Conservation (phyloP, 2,888 invertebrate genomes). For the Lapara coniferarum region DNA sequence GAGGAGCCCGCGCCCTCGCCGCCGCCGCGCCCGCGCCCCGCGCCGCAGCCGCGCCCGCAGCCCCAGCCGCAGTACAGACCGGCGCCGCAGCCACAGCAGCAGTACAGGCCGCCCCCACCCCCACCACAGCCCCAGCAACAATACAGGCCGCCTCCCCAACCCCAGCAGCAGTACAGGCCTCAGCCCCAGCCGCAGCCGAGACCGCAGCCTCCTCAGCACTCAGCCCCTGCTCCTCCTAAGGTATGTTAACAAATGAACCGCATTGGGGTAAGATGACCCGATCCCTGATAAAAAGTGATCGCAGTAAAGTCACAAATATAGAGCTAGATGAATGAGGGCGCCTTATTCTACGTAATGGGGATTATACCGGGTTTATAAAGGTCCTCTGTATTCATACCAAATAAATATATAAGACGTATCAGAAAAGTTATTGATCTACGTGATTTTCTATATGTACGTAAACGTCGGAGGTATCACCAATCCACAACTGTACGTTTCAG, state of each 20-base stretch:
- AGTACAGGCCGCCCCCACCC: slow-evolving; percentile 50
- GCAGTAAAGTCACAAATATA: too few species aligned
- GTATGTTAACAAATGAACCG: slow-evolving; percentile 40
- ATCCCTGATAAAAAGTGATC: too few species aligned
- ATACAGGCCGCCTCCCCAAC: slow-evolving; percentile 47
- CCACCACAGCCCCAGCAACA: slow-evolving; percentile 48
- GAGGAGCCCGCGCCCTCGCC: slow-evolving; percentile 63
- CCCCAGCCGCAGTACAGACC: slow-evolving; percentile 49
- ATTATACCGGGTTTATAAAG: too few species aligned
- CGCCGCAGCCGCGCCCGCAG: slow-evolving; percentile 48
- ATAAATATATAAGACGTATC: too few species aligned
- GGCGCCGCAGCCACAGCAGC: slow-evolving; percentile 53
- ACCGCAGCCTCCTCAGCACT: slow-evolving; percentile 42
- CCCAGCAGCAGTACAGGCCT: slow-evolving; percentile 47
- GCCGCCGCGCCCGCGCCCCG: slow-evolving; percentile 49
- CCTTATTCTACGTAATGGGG: too few species aligned
- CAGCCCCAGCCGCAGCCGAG: slow-evolving; percentile 42
- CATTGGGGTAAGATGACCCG: too few species aligned
- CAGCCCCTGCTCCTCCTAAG: slow-evolving; percentile 67
- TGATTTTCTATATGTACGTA: too few species aligned
- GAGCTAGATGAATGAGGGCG: too few species aligned
- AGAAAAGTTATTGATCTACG: too few species aligned
- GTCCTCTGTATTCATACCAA: too few species aligned
- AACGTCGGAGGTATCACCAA: too few species aligned
- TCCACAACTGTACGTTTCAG: too few species aligned